These are phyloP conservation scores for Melieria omissa DNA, from an alignment of 2,888 invertebrate species.

Conservation along the genomic window DNA sequence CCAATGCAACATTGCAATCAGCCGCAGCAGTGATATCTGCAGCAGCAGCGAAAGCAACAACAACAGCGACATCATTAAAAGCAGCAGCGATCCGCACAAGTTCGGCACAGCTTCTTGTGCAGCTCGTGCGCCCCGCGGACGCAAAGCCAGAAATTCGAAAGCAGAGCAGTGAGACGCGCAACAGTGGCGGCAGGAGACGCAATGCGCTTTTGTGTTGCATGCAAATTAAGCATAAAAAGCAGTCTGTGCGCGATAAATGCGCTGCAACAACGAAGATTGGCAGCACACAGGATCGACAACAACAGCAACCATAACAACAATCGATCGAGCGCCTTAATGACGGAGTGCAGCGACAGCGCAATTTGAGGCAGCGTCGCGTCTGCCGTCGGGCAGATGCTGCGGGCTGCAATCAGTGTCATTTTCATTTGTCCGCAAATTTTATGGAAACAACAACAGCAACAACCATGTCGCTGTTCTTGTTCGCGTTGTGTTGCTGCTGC, in stretches of 20 bases:
- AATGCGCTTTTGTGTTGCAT: conserved; percentile 29
- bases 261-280: conserved; percentile 8
- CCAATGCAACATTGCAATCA: conserved; percentile 22
- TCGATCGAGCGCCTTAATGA: background rate
- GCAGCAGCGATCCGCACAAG: background rate
- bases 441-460: conserved; percentile 25
- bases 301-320: conserved; percentile 5
- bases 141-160: background rate
- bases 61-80: conserved; percentile 13
- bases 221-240: conserved; percentile 39
- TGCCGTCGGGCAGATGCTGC: conserved; percentile 1
- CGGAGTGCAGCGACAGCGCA: background rate
- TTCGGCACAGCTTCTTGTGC: background rate
- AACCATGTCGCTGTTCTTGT: conserved; percentile 3
- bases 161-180: background rate
- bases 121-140: conserved; percentile 24
- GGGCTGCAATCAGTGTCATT: conserved; percentile 43
- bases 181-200: background rate
- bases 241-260: conserved; percentile 13
- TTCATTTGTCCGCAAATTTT: conserved; percentile 41
- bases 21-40: conserved; percentile 15
- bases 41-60: conserved; percentile 9
- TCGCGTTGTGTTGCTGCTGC: background rate
- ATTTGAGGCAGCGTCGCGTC: conserved; percentile 4
- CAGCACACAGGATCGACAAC: background rate